Evolutionary conservation across 2,888 invertebrate genomes (phyloP).

Genomic region (Helleia helle): DNA sequence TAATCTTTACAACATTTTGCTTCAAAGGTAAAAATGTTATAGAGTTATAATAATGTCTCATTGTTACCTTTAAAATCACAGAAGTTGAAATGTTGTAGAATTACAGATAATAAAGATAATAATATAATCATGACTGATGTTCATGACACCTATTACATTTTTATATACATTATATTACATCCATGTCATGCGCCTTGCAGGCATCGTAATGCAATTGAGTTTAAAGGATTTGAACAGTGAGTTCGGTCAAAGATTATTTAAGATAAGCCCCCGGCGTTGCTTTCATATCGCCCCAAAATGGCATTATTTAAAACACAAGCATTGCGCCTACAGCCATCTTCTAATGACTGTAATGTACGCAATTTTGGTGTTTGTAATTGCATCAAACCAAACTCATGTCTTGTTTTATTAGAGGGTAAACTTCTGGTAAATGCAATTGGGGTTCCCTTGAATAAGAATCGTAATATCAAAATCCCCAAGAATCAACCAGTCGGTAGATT

Average conservation of each 20-base stretch:
- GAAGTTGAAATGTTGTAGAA: too few relatives aligned
- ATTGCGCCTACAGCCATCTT: slow-evolving; percentile 34
- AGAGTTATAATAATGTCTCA: too few relatives aligned
- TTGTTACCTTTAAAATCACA: too few relatives aligned
- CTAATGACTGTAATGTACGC: slow-evolving; percentile 22
- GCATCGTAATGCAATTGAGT: slow-evolving; percentile 38
- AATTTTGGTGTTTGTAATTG: slow-evolving; percentile 8
- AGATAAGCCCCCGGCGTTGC: slow-evolving; percentile 37
- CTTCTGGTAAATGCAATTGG: too few relatives aligned
- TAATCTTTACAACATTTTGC: too few relatives aligned
- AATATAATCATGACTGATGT: too few relatives aligned
- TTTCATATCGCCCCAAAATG: slow-evolving; percentile 57
- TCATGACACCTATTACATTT: too few relatives aligned
- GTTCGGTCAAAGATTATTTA: slow-evolving; percentile 39
- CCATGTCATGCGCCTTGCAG: slow-evolving; percentile 22
- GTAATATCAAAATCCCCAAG: too few relatives aligned
- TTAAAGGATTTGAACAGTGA: slow-evolving; percentile 37
- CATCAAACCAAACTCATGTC: slow-evolving; percentile 1
- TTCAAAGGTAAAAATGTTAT: too few relatives aligned
- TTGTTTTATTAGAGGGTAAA: background rate
- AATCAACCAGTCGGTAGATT: too few relatives aligned
- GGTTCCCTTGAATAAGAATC: too few relatives aligned
- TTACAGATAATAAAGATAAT: too few relatives aligned
- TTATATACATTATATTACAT: background rate
- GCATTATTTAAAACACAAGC: slow-evolving; percentile 49